A percentile compares a stretch with the other conserved stretches of the same genome.
phyloP scores from a whole-genome alignment of 2,113 vertebrate species.

The Macrotis lagotis region DNA sequence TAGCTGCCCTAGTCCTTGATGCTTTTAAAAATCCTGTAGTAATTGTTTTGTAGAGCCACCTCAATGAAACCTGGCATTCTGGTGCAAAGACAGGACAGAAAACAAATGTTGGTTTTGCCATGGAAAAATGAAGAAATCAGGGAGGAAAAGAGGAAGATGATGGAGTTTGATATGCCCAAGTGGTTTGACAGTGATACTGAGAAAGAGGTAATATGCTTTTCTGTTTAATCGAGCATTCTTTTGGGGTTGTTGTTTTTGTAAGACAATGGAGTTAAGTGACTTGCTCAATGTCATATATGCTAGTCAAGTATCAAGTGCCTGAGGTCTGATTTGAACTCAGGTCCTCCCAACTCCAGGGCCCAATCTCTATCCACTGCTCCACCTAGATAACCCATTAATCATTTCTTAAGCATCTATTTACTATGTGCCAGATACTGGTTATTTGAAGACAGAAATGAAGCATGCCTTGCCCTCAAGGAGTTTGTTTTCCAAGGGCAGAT shows the following conservation, averaged over 20 bases:
- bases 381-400: too few relatives aligned
- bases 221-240: not conserved
- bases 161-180: not conserved
- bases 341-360: too few relatives aligned
- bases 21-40: slow-evolving; percentile 3
- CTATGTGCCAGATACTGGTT: not conserved
- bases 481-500: not conserved
- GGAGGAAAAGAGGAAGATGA: not conserved
- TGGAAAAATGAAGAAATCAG: not conserved
- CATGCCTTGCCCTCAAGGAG: not conserved
- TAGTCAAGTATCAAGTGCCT: too few relatives aligned
- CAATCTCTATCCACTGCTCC: too few relatives aligned
- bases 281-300: too few relatives aligned
- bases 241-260: too few relatives aligned
- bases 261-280: too few relatives aligned
- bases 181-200: not conserved
- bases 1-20: not conserved
- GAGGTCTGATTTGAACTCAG: too few relatives aligned
- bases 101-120: not conserved
- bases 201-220: slow-evolving; percentile 34
- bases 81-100: slow-evolving; percentile 53
- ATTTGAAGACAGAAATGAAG: not conserved
- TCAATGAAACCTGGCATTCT: slow-evolving; percentile 65
- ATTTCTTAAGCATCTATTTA: not conserved
- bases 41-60: slow-evolving; percentile 40